Evolutionary conservation across 2,888 invertebrate genomes (phyloP), one percentile per base, ranked within the genome.

Genomic region (Stenchaetothrips biformis): DNA sequence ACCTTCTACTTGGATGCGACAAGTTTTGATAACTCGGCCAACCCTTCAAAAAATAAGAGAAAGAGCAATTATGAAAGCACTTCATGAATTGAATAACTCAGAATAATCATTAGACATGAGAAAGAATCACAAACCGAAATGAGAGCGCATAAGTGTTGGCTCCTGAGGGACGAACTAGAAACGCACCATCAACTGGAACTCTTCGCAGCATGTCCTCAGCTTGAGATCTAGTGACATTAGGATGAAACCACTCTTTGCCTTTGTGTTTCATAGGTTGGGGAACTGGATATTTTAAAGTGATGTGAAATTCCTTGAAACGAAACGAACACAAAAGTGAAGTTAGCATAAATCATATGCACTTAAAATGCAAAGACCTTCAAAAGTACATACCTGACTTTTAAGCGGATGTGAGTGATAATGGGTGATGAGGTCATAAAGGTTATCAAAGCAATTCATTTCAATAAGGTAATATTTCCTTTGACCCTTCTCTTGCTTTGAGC

Each of bases 201-300:
- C 94, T 91, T 83, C 93, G 92, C 81, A 99, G 88, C 86, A 96
- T 90, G 83, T 97, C 95, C 86, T 99, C 98, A 0, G 98, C 96
- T 83, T 94, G 92, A 11, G 91, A 90, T 81, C 97, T 90, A 25
- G 92, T 92, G 83, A 95, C 93, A 80, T 92, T 90, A 1, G 93
- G 91, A 85, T 96, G 95, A 88, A 94, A 98, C 98, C 98, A 98
- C 84, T 94, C 95, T 87, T 95, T 94, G 81, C 92, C 94, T 86
- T 97, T 96, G 84, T 98, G 98, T 85, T 95, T 95, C 85, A 95
- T 95, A 27, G 97, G 97, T 86, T 97, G 98, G 0, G 98, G 98
- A 2, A 98, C 97, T 0, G 98, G 96, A 85, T 96, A 95, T 84
- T 92, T 92, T 0, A 98, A 89, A 0, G 92, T 94, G 83, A 97